Evolutionary conservation across 2,113 vertebrate genomes (phyloP), one percentile per base, ranked within the genome.

Genomic region (Dipodomys merriami): DNA sequence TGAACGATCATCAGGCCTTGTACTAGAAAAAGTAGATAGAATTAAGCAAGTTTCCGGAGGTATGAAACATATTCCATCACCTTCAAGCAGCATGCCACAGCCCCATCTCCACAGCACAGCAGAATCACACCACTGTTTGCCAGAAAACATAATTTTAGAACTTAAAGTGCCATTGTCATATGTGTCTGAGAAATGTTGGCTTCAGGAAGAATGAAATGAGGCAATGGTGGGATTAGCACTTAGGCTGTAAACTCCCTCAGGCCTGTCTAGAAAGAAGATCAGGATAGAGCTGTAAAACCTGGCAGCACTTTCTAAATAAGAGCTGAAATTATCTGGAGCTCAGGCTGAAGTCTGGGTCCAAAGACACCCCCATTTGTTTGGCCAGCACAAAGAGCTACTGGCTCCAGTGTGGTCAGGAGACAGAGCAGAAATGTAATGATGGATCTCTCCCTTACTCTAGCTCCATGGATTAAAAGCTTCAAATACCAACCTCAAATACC

Each of bases 131-230:
- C 0, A 6, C 84, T 93, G 73, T 69, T 74, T 82, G 74, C 85
- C 82, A 85, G 57, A 44, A 91, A 60, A 77, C 16, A 60, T 90
- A 71, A 87, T 94, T 96, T 96, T 85, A 76, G 92, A 84, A 90
- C 9, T 74, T 78, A 74, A 95, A 85, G 88, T 74, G 71, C 79
- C 2, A 1, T n/a, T 71, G 92, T 88, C 73, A 22, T 71, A 79
- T 30, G 20, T 64, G 71, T 81, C 87, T 88, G 67, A 72, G 83
- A 85, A 86, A 72, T 9, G 30, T 16, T 65, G 62, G 44, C 86
- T 69, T 84, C 27, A 5, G 20, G 44, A 68, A 2, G 20, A 69
- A 10, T 10, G 79, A 74, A 44, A 72, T 33, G 71, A 85, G 77
- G 39, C 78, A 33, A 39, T 1, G 9, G 49, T 44, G 20, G 23